Conservation (phyloP, 2,888 invertebrate genomes). For the Phragmatobia fuliginosa region DNA sequence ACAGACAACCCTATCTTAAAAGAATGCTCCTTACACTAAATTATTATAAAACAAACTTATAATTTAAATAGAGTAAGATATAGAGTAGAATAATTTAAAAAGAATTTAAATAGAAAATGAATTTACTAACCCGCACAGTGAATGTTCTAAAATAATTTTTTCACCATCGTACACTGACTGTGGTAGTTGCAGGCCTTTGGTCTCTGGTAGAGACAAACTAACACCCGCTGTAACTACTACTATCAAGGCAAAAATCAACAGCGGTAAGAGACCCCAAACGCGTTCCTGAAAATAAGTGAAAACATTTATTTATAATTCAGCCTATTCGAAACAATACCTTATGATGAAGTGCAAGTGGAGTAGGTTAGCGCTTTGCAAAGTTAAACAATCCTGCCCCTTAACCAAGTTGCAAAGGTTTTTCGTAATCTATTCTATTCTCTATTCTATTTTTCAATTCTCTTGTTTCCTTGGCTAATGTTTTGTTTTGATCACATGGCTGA, state of each 20-base stretch:
- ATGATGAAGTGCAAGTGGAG: neutral
- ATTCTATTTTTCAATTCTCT: too few species aligned
- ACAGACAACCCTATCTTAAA: too few species aligned
- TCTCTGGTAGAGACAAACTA: neutral
- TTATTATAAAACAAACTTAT: too few species aligned
- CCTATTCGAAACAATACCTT: neutral
- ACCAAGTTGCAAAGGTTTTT: too few species aligned
- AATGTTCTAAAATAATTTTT: constrained; percentile 10
- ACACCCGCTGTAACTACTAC: neutral
- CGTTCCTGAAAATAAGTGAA: neutral
- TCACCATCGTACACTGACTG: constrained; percentile 19
- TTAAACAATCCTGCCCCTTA: too few species aligned
- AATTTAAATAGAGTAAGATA: too few species aligned
- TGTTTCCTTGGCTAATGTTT: too few species aligned
- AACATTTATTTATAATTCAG: neutral
- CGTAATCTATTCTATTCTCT: too few species aligned
- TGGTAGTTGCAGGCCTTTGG: constrained; percentile 8
- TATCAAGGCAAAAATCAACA: neutral
- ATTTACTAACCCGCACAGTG: constrained; percentile 18
- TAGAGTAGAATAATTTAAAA: too few species aligned
- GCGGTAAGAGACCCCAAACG: neutral
- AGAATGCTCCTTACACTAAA: too few species aligned
- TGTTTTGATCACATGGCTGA: too few species aligned
- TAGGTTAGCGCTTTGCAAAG: neutral
- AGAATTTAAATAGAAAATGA: too few species aligned